A percentile compares a stretch with the other conserved stretches of the same genome.
These are phyloP conservation scores for Psophia crepitans DNA, from an alignment of 2,113 vertebrate species.

Conservation along the genomic window DNA sequence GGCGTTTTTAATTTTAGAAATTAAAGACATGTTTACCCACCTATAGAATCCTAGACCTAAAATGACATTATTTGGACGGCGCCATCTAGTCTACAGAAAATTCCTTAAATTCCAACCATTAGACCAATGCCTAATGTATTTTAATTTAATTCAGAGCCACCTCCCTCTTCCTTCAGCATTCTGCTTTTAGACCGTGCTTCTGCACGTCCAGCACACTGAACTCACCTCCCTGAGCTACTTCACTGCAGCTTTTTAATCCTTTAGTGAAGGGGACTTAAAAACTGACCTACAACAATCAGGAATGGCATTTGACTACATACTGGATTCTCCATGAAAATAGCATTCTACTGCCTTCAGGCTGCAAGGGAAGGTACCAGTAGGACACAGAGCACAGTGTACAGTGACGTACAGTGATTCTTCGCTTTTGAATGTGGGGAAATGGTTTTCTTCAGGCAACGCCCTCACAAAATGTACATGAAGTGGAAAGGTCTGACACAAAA, in stretches of 20 bases:
- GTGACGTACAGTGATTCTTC: not conserved
- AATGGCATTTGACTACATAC: not conserved
- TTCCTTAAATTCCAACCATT: not conserved
- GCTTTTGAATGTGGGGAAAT: not conserved
- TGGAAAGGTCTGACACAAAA: not conserved
- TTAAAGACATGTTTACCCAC: not conserved
- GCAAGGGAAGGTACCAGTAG: not conserved
- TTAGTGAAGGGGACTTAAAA: not conserved
- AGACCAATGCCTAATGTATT: not conserved
- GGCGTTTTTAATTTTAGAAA: not conserved
- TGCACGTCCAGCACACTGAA: not conserved
- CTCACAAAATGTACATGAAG: not conserved
- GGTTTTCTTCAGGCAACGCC: not conserved
- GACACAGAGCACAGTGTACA: not conserved
- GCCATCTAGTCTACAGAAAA: not conserved
- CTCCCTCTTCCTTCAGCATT: not conserved
- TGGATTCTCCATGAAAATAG: not conserved
- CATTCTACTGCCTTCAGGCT: not conserved
- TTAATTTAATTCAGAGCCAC: not conserved
- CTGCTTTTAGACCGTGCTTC: not conserved
- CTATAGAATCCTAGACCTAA: not conserved
- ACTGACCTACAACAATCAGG: not conserved
- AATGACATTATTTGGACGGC: not conserved
- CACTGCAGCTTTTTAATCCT: not conserved
- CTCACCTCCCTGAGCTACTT: not conserved